Base-by-base conservation (phyloP, 64 coral and sea anemone species). In the Stichodactyla mertensii region DNA sequence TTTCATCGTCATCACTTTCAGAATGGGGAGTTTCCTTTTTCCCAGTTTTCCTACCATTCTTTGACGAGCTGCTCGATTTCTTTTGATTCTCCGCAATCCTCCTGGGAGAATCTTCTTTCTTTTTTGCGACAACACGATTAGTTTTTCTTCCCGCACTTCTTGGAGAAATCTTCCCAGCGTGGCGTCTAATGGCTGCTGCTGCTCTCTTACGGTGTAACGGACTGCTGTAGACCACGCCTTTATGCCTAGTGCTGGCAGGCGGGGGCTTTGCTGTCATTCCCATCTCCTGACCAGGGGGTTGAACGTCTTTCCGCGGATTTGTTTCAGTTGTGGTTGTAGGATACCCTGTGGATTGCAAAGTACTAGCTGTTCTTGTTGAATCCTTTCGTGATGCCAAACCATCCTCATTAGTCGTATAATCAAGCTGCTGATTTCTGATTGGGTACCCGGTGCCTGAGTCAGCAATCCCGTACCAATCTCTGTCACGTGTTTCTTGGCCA, bases 1-100 rank as follows among this genome's bases (percentile, higher is more conserved):
- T 66, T 57, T 80, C 90, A 67, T 92, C 90, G 45, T 82, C 55
- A 71, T 91, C 64, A n/a, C 64, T 58, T 45, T 58, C 16, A 16
- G 15, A 52, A 10, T 10, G 10, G 23, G 69, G 20, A 5, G 6
- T 52, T 22, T 55, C 52, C 7, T 22, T 54, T 53, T 4, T 81
- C 53, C 5, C 51, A 81, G 52, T 53, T n/a, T 55, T 81, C 14
- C 26, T 23, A 16, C 13, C 78, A 53, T 9, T 81, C 81, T 54
- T 20, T 55, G 31, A 36, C 82, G 1, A 20, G 11, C 52, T 45
- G 61, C 52, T 23, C 82, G 61, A 54, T 52, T 78, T 77, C 16
- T 74, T 74, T 9, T 74, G 69, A 36, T 74, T 31, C 24, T 23
- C 23, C 4, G 5, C 11, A 74, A 4, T 74, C 12, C 26, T 74